Conservation (phyloP, 2,888 invertebrate species). For the Brachypalpus laphriformis region DNA sequence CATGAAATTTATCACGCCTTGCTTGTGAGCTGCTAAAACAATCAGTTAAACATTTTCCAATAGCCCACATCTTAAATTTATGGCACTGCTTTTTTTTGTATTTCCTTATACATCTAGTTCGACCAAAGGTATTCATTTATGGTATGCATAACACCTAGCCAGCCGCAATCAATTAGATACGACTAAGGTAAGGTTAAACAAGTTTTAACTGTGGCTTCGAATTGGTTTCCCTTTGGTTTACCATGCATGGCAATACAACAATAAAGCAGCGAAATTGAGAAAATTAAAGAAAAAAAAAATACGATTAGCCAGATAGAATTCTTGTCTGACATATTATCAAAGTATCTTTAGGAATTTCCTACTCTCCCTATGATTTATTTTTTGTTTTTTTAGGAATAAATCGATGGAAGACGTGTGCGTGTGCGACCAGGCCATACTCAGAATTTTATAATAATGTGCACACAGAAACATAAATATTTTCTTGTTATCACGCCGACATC, state of each 20-base stretch:
- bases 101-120: conserved; percentile 29
- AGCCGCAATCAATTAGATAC: conserved; percentile 58
- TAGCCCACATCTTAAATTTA: conserved; percentile 23
- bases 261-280: conserved; percentile 23
- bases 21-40: neutral
- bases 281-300: conserved; percentile 13
- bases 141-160: conserved; percentile 40
- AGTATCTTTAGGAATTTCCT: conserved; percentile 59
- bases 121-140: conserved; percentile 17
- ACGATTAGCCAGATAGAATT: conserved; percentile 55
- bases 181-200: conserved; percentile 45
- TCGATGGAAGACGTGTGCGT: conserved; percentile 18
- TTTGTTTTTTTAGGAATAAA: conserved; percentile 10
- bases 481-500: conserved; percentile 65
- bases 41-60: conserved; percentile 1
- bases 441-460: conserved; percentile 35
- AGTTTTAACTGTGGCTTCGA: conserved; percentile 39
- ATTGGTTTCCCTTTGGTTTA: conserved; percentile 15
- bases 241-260: neutral
- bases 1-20: no score
- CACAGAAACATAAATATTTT: conserved; percentile 62
- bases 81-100: neutral
- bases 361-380: conserved; percentile 61
- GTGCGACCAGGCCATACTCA: conserved; percentile 30
- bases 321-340: conserved; percentile 67